Percentiles rank a stretch among this genome's conserved stretches.
Conservation (phyloP, 1,140 invertebrate species). For the Homalodisca vitripennis region DNA sequence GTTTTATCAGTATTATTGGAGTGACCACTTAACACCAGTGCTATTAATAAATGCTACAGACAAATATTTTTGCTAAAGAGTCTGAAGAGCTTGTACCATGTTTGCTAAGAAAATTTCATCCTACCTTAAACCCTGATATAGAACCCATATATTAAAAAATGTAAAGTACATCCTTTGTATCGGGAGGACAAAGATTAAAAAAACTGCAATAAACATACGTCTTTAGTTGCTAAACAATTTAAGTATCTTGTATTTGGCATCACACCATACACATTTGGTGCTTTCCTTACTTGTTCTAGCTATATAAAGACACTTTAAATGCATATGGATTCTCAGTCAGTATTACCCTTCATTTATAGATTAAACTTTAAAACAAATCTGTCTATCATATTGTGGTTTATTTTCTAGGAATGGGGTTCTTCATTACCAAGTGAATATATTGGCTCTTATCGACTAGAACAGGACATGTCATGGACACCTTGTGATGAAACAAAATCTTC, state of each 20-base stretch:
- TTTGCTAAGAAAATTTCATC: no score
- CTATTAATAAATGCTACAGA: no score
- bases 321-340: not conserved
- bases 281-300: not conserved
- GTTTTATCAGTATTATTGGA: no score
- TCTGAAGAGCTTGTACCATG: no score
- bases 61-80: no score
- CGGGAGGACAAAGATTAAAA: no score
- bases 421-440: constrained; percentile 58
- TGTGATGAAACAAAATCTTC: constrained; percentile 50
- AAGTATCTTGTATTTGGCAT: not conserved
- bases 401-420: constrained; percentile 62
- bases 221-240: not conserved
- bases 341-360: not conserved
- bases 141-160: no score
- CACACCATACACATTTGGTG: not conserved
- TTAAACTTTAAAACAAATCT: not conserved
- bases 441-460: constrained; percentile 65
- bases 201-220: no score
- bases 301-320: not conserved
- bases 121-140: no score
- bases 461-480: constrained; percentile 68
- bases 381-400: not conserved
- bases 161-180: no score
- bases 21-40: no score